Base-by-base conservation (phyloP, 1,140 invertebrate species). In the Drosophila erecta region DNA sequence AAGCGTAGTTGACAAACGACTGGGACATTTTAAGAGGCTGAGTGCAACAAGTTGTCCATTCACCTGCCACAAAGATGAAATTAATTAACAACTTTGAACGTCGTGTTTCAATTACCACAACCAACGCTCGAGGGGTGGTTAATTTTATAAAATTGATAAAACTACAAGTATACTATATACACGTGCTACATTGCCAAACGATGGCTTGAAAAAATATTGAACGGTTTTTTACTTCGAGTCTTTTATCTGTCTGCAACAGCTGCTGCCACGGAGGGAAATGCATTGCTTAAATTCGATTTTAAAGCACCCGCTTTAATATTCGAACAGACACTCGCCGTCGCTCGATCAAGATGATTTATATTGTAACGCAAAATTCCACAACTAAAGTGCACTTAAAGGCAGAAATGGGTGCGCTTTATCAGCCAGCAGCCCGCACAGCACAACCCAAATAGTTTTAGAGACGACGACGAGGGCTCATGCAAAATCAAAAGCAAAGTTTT, bases 261-360 rank as follows among this genome's bases (percentile, higher is more conserved):
- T 44, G 62, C 37, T 27, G 62, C 53, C 30, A 12, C 20, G 30
- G 17, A 30, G 50, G 22, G 17, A 30, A 58, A 54, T 20, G 44
- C 50, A 22, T 53, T 37, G 55, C 51, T 57, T 70, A 57, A 74
- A 73, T 74, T 74, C 55, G 70, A 61, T 62, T 73, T 62, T 61
- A 70, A 47, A 72, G 24, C 41, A 47, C 30, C 37, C 30, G 33
- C 71, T 83, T 87, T 72, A 83, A 86, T 83, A 83, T 83, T 76
- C 66, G 33, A 73, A 47, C 59, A 35, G 55, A 79, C 55, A 70
- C 51, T 57, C 50, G 70, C 46, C 30, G 30, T 54, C 83, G 70
- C 83, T 86, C 76, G 66, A 86, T 86, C 83, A 86, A 83, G 72
- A 86, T 86, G 83, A 86, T 86, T 86, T 86, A 87, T 86, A 72